Evolutionary conservation across 2,888 invertebrate genomes (phyloP).

Genomic region (Hylaea fasciaria): DNA sequence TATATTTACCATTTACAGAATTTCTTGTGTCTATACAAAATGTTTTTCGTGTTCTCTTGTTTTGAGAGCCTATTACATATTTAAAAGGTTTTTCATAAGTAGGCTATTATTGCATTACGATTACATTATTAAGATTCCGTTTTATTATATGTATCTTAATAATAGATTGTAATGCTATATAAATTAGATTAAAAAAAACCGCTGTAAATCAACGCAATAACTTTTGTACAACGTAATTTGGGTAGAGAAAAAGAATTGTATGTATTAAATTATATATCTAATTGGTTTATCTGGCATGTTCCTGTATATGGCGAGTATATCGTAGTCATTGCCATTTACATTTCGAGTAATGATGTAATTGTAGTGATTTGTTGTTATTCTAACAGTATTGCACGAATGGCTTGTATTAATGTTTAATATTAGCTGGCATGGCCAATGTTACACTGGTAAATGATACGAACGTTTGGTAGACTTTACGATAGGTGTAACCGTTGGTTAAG

Average conservation of each 20-base stretch:
- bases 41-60: constrained; percentile 85
- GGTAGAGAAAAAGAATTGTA: constrained; percentile 46
- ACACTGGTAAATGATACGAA: constrained; percentile 34
- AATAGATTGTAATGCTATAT: constrained; percentile 59
- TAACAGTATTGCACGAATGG: constrained; percentile 44
- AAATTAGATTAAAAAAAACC: constrained; percentile 56
- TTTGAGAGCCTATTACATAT: constrained; percentile 84
- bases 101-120: constrained; percentile 58
- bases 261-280: constrained; percentile 45
- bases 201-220: constrained; percentile 70
- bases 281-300: constrained; percentile 74
- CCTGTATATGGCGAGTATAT: constrained; percentile 63
- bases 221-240: constrained; percentile 72
- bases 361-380: constrained; percentile 43
- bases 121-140: constrained; percentile 61
- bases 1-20: constrained; percentile 86
- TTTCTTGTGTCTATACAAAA: constrained; percentile 85
- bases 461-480: constrained; percentile 18
- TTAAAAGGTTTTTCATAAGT: constrained; percentile 71
- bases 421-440: constrained; percentile 43
- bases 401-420: constrained; percentile 43
- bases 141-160: constrained; percentile 52
- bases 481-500: constrained; percentile 31
- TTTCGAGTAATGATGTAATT: constrained; percentile 37
- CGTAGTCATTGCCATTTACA: constrained; percentile 34